Base-by-base conservation (phyloP, 2,113 vertebrate species). In the Caranx ignobilis region DNA sequence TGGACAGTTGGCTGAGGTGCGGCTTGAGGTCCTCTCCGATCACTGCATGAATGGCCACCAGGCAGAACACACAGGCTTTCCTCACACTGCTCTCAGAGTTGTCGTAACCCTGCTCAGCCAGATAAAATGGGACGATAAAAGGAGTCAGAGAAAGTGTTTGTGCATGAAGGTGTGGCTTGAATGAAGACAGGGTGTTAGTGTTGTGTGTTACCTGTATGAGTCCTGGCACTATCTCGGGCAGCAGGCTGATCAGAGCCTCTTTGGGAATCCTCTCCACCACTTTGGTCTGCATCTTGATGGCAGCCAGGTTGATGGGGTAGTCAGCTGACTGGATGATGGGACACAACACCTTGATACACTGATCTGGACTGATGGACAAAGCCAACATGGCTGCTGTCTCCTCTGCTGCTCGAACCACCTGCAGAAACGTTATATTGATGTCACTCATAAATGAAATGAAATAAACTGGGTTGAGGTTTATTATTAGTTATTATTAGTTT, bases 211-310 rank as follows among this genome's bases (percentile, higher is more conserved):
- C 93, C 93, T 92, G 92, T 69, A 93, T 96, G 77, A 99, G 94
- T 82, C 98, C 98, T 52, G 98, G 98, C 88, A 99, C 96, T 54
- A 99, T 97, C 90, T 99, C 98, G 2, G 97, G 97, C 90, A 99
- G 92, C 82, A 98, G 93, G 79, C 95, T 92, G 47, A 94, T 90
- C 62, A 99, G 96, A 12, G 94, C 94, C 63, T 98, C 98, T 66
- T 94, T 96, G 85, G 97, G 95, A 79, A 98, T 94, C 87, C 96
- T 94, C 90, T 99, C 97, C 65, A 96, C 96, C 75, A 99, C 97
- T 92, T 97, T 99, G 0, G 96, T 98, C 90, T 98, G 97, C 97
- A 98, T 99, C 94, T 99, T 99, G 91, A 99, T 99, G 81, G 98
- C 98, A 56, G 98, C 97, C 82, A 99, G 93, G 87, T 99, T 99